A percentile compares a stretch with the other conserved stretches of the same genome.
These are phyloP conservation scores for Phyllotreta striolata DNA, from an alignment of 2,888 invertebrate genomes.

Conservation along the genomic window DNA sequence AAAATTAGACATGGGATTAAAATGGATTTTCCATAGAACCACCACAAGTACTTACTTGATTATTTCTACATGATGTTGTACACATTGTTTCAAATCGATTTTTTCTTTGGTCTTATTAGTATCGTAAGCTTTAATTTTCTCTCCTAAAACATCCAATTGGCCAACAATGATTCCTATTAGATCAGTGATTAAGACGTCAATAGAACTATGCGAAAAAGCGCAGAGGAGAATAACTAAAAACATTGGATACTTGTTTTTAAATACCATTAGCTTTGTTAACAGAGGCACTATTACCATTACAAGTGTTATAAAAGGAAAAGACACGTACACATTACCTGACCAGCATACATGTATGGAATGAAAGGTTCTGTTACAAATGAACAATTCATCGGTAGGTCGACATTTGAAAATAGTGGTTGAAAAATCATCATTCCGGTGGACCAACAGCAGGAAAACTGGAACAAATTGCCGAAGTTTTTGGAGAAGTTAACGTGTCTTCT, in stretches of 20 bases:
- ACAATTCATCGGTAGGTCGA: constrained; percentile 2
- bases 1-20: no score
- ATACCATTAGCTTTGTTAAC: no score
- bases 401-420: not conserved
- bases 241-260: no score
- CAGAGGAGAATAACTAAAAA: not conserved
- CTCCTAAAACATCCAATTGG: constrained; percentile 1
- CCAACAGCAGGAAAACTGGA: constrained; percentile 8
- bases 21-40: no score
- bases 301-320: not conserved
- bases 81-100: constrained; percentile 3
- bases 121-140: constrained; percentile 5
- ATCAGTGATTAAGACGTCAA: not conserved
- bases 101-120: not conserved
- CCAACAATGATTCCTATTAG: constrained; percentile 5
- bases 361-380: not conserved
- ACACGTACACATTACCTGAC: not conserved
- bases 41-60: no score
- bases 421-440: not conserved
- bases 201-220: constrained; percentile 2
- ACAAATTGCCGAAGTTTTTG: constrained; percentile 6
- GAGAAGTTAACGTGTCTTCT: not conserved
- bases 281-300: no score
- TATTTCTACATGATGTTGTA: constrained; percentile 7
- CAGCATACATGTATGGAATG: constrained; percentile 1